Evolutionary conservation across 2,888 invertebrate genomes (phyloP).

Genomic region (Catocala nupta): DNA sequence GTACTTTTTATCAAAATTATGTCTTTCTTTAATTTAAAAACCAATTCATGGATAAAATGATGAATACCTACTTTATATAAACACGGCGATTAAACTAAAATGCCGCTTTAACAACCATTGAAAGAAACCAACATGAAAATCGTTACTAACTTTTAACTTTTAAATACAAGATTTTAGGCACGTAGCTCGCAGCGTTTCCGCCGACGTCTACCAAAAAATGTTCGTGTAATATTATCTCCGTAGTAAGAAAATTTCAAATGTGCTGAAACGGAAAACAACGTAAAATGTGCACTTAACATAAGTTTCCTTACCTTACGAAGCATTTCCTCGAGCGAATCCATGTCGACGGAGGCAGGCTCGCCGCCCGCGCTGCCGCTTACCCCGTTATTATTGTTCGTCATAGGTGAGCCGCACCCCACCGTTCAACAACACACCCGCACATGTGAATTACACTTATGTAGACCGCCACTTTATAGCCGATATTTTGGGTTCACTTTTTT

Average conservation of each 20-base stretch:
- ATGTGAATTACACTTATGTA: conserved; percentile 54
- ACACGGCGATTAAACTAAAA: no score
- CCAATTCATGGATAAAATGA: no score
- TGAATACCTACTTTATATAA: no score
- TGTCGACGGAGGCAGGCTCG: conserved; percentile 89
- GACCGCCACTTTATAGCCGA: conserved; percentile 52
- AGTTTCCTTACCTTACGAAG: conserved; percentile 90
- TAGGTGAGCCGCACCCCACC: conserved; percentile 79
- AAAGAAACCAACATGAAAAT: conserved; percentile 3
- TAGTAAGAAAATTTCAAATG: conserved; percentile 28
- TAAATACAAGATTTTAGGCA: conserved; percentile 16
- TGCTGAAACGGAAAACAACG: conserved; percentile 36
- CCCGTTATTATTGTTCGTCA: conserved; percentile 90
- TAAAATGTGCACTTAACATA: conserved; percentile 38
- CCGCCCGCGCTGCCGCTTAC: conserved; percentile 87
- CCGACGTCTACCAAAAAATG: conserved; percentile 23
- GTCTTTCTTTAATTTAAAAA: no score
- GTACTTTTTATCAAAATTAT: no score
- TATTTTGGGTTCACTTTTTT: conserved; percentile 27
- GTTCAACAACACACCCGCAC: conserved; percentile 52
- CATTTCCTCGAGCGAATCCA: conserved; percentile 93
- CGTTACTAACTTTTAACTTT: conserved; percentile 7
- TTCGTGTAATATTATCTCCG: conserved; percentile 19
- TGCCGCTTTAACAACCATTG: no score
- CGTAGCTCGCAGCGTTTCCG: conserved; percentile 18